Percentiles rank a stretch among this genome's conserved stretches.
These are phyloP conservation scores for Pagetopsis macropterus DNA, from an alignment of 2,797 vertebrate species.

Conservation along the genomic window DNA sequence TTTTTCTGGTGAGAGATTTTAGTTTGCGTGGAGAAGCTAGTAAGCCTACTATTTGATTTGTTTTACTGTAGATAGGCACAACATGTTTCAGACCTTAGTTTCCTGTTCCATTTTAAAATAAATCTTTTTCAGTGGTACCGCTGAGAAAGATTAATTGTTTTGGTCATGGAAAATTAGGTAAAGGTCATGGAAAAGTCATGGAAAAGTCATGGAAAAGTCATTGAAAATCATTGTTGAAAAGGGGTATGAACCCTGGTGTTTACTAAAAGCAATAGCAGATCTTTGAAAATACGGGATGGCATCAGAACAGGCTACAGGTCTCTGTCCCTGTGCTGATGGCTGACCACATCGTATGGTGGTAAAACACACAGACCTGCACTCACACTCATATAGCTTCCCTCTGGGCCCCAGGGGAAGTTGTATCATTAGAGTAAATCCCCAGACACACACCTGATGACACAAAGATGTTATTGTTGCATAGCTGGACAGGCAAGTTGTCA, in stretches of 20 bases:
- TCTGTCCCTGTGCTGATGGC: constrained; percentile 27
- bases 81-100: too few relatives aligned
- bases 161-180: too few relatives aligned
- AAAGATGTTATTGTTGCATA: constrained; percentile 61
- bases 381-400: constrained; percentile 3
- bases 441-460: constrained; percentile 64
- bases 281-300: constrained; percentile 68
- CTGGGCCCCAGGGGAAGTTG: constrained; percentile 13
- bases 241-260: constrained; percentile 28
- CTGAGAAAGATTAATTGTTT: too few relatives aligned
- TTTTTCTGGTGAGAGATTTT: too few relatives aligned
- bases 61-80: too few relatives aligned
- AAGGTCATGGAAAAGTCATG: too few relatives aligned
- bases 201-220: too few relatives aligned
- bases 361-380: constrained; percentile 26
- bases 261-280: constrained; percentile 66
- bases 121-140: too few relatives aligned
- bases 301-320: constrained; percentile 36
- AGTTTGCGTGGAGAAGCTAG: too few relatives aligned
- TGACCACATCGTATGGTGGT: constrained; percentile 28
- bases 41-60: too few relatives aligned
- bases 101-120: too few relatives aligned
- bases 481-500: neutral
- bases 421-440: constrained; percentile 39
- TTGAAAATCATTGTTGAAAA: too few relatives aligned